Conservation (phyloP, 1,140 invertebrate species). For the Brachionus paranguensis region DNA sequence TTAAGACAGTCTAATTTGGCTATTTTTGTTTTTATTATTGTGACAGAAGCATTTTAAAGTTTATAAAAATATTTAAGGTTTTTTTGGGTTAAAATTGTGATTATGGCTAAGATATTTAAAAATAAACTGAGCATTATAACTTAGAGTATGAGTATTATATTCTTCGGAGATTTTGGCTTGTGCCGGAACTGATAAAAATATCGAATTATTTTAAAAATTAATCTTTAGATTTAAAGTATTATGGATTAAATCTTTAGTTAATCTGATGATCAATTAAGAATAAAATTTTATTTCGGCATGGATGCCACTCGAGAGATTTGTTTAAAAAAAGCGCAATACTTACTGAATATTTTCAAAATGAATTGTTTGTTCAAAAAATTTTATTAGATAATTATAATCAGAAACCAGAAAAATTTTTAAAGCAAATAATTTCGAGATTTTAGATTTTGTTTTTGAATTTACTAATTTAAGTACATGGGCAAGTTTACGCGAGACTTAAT, state of each 20-base stretch:
- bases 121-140: background rate
- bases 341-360: background rate
- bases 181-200: background rate
- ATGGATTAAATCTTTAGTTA: background rate
- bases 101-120: background rate
- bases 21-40: background rate
- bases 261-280: background rate
- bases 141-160: background rate
- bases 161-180: background rate
- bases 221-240: background rate
- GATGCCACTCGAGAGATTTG: background rate
- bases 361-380: background rate
- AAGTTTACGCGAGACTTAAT: background rate
- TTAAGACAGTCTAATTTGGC: background rate
- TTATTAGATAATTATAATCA: background rate
- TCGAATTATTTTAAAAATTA: background rate
- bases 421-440: background rate
- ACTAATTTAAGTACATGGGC: background rate
- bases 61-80: background rate
- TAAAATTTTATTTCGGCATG: background rate
- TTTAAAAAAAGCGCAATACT: no score
- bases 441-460: background rate
- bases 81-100: background rate
- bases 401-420: no score
- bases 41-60: background rate